Evolutionary conservation across 2,113 vertebrate genomes (phyloP).

Genomic region (Gopherus flavomarginatus): DNA sequence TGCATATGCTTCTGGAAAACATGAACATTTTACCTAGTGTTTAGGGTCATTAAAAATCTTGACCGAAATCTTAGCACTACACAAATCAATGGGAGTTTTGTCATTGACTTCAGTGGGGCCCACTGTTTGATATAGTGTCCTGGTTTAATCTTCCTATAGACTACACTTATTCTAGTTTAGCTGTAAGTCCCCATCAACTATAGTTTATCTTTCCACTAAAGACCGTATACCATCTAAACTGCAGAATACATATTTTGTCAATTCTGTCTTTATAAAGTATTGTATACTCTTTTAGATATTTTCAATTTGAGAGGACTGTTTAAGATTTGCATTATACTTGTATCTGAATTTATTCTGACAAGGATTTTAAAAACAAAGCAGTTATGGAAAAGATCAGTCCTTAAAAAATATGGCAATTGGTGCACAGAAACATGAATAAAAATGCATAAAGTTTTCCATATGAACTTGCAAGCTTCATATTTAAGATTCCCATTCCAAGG

Average conservation of each 20-base stretch:
- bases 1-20: background rate
- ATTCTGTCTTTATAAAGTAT: background rate
- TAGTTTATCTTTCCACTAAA: background rate
- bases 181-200: background rate
- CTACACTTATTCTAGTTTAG: no score
- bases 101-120: background rate
- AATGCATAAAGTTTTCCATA: background rate
- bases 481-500: rapidly evolving
- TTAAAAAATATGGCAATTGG: background rate
- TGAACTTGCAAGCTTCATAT: background rate
- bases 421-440: background rate
- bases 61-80: background rate
- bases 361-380: background rate
- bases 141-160: background rate
- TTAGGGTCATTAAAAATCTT: background rate
- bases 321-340: background rate
- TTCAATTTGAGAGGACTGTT: background rate
- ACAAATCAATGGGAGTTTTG: background rate
- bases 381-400: background rate
- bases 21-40: background rate
- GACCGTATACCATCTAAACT: background rate
- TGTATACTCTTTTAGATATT: rapidly evolving
- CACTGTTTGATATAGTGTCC: background rate
- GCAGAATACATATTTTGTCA: background rate
- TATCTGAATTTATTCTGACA: background rate